Percentiles rank a stretch among this genome's conserved stretches.
These are phyloP conservation scores for Paradisaea rubra DNA, from an alignment of 2,113 vertebrate species.

Conservation along the genomic window DNA sequence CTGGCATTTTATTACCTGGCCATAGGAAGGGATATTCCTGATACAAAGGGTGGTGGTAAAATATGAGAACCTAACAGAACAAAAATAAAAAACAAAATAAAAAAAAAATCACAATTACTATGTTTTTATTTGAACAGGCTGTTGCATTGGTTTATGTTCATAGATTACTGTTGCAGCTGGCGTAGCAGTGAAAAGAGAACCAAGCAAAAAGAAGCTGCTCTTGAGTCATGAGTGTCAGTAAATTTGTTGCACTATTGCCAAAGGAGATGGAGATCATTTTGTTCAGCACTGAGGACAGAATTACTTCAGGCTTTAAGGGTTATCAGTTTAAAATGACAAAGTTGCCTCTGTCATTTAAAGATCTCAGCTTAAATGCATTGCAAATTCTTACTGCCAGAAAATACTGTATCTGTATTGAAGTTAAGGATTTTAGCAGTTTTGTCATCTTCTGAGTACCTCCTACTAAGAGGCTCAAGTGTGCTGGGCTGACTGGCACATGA, in stretches of 20 bases:
- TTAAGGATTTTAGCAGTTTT: background rate
- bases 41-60: slow-evolving; percentile 87
- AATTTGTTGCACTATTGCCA: background rate
- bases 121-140: background rate
- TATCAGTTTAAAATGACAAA: background rate
- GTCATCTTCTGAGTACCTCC: background rate
- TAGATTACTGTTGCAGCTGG: background rate
- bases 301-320: background rate
- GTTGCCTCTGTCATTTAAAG: background rate
- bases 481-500: background rate
- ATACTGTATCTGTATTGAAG: background rate
- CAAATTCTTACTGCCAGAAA: background rate
- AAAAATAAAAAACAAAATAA: background rate
- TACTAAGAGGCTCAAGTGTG: rapidly evolving
- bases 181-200: background rate
- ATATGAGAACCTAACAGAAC: slow-evolving; percentile 84
- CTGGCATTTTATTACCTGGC: slow-evolving; percentile 92
- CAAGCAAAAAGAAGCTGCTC: background rate
- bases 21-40: slow-evolving; percentile 78
- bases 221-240: background rate
- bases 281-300: background rate
- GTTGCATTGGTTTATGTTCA: background rate
- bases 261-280: background rate
- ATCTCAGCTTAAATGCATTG: background rate
- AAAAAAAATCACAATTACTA: background rate